phyloP scores from a whole-genome alignment of 2,888 invertebrate genomes.

The Dioctria rufipes region DNA sequence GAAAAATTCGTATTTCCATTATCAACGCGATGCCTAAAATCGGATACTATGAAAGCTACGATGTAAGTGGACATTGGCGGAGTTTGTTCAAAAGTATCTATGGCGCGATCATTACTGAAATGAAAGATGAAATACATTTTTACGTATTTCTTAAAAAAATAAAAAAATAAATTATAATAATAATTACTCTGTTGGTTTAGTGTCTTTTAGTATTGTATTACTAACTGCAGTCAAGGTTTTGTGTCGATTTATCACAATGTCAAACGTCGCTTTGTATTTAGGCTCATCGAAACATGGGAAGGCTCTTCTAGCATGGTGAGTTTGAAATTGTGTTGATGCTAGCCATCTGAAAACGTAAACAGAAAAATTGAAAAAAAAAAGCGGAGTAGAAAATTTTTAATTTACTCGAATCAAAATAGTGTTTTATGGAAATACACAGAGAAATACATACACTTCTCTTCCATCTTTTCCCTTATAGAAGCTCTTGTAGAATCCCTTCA shows the following conservation, averaged over 20 bases:
- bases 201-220: conserved; percentile 62
- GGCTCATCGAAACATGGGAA: conserved; percentile 89
- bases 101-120: conserved; percentile 54
- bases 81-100: conserved; percentile 67
- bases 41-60: conserved; percentile 83
- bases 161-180: background rate
- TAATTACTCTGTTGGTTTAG: conserved; percentile 61
- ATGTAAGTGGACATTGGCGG: conserved; percentile 85
- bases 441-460: conserved; percentile 57
- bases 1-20: conserved; percentile 62
- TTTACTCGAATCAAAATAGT: too few relatives aligned
- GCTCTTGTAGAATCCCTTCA: conserved; percentile 73
- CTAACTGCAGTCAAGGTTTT: conserved; percentile 61
- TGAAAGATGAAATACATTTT: background rate
- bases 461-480: conserved; percentile 68
- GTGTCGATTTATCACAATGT: conserved; percentile 76
- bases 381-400: too few relatives aligned
- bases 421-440: too few relatives aligned
- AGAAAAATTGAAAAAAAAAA: background rate
- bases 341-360: conserved; percentile 32
- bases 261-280: conserved; percentile 77
- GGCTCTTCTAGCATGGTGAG: conserved; percentile 77
- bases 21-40: conserved; percentile 69
- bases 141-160: background rate
- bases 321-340: conserved; percentile 76